phyloP scores from a whole-genome alignment of 2,888 invertebrate genomes.

The Agrochola macilenta region DNA sequence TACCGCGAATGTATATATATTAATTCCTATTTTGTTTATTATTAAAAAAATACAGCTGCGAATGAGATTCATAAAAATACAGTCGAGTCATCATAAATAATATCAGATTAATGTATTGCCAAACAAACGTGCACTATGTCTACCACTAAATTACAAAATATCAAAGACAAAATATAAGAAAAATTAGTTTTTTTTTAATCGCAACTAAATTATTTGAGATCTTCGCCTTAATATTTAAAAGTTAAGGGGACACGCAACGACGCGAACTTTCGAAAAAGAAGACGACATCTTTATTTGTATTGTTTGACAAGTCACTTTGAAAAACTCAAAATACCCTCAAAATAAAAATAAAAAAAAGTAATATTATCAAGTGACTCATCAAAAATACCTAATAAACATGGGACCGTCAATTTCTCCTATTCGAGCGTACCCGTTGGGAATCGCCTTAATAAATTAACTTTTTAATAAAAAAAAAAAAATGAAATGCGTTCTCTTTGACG shows the following conservation, averaged over 20 bases:
- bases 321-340: conserved; percentile 49
- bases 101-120: conserved; percentile 78
- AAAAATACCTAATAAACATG: conserved; percentile 53
- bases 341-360: conserved; percentile 32
- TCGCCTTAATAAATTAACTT: conserved; percentile 69
- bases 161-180: conserved; percentile 77
- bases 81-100: conserved; percentile 72
- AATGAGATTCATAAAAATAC: conserved; percentile 79
- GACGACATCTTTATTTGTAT: conserved; percentile 53
- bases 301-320: conserved; percentile 46
- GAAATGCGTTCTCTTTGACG: conserved; percentile 88
- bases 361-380: conserved; percentile 33
- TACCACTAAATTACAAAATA: conserved; percentile 77
- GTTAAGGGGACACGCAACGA: conserved; percentile 68
- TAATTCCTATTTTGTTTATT: conserved; percentile 64
- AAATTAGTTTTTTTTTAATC: conserved; percentile 67
- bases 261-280: conserved; percentile 53
- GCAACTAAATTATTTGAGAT: conserved; percentile 89
- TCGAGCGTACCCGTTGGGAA: conserved; percentile 59
- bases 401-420: conserved; percentile 52
- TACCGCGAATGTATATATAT: conserved; percentile 64
- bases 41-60: conserved; percentile 77
- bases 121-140: conserved; percentile 87
- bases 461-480: conserved; percentile 74
- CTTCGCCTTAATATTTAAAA: conserved; percentile 82